Evolutionary conservation across 2,888 invertebrate genomes (phyloP), one percentile per base, ranked within the genome.

Genomic region (Zaprionus lineosus): DNA sequence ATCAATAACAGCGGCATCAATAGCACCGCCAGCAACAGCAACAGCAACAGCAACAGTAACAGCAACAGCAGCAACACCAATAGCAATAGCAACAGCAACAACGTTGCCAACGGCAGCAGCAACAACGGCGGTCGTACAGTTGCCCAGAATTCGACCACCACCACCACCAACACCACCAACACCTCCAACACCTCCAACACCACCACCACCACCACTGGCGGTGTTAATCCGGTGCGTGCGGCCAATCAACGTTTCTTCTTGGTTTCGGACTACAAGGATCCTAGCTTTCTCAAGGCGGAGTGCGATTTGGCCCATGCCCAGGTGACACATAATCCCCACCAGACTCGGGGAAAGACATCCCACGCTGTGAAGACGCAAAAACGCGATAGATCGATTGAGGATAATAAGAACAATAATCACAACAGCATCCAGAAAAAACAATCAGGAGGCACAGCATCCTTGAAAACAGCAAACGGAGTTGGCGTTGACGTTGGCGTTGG

Each of bases 231-330:
- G 0, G 89, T 88, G 26, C 78, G 88, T 51, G 72, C 76, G 29
- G 88, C 86, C 39, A 88, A 88, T 73, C 82, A 86, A 51, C 71
- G 81, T 6, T 89, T 85, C 61, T 89, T 88, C 40, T 67, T 89
- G 40, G 70, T 86, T 1, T 78, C 87, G 46, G 83, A 82, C 21
- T 89, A 84, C 65, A 88, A 87, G 72, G 88, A 90, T 81, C 84
- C 88, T 48, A 86, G 87, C 50, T 90, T 90, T 55, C 81, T 90
- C 0, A 89, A 88, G 68, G 86, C 79, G 48, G 90, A 90, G 69
- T 90, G 88, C 69, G 89, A 89, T 51, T 69, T 90, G 70, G 90
- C 90, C 4, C 87, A 88, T 51, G 87, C 88, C n/a, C 90, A 89
- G 74, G 86, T 90, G 34, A 67, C 59, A 8, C 11, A 36, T 26